Evolutionary conservation across 2,113 vertebrate species (phyloP).

Genomic region (Osmerus eperlanus): DNA sequence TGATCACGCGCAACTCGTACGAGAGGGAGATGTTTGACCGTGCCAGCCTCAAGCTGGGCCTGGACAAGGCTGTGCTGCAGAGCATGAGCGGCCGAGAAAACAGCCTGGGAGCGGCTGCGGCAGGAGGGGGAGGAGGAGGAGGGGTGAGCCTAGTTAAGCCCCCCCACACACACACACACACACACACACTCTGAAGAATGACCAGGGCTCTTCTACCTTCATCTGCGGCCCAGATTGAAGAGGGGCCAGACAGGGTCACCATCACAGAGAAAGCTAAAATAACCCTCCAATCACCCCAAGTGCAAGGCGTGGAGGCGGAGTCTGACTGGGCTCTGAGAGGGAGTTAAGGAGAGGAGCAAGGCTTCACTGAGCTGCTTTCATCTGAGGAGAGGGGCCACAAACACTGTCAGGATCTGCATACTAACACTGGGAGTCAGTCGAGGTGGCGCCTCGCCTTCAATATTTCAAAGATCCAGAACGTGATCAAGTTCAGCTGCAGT

Average conservation of each 20-base stretch:
- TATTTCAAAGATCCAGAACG: constrained; percentile 16
- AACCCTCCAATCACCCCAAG: neutral
- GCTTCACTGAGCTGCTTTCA: neutral
- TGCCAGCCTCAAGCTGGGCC: constrained; percentile 92
- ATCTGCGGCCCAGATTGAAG: no score
- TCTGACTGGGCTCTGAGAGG: constrained; percentile 34
- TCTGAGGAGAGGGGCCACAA: constrained; percentile 7
- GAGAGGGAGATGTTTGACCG: constrained; percentile 98
- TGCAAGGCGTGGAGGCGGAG: constrained; percentile 51
- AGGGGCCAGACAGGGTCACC: no score
- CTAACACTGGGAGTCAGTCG: constrained; percentile 11
- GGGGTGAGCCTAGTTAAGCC: constrained; percentile 75
- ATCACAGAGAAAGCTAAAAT: no score
- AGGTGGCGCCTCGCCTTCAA: neutral
- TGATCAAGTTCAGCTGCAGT: constrained; percentile 9
- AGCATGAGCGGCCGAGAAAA: constrained; percentile 98
- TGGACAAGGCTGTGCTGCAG: constrained; percentile 97
- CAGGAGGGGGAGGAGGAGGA: constrained; percentile 51
- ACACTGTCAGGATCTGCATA: constrained; percentile 35
- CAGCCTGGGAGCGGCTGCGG: constrained; percentile 72
- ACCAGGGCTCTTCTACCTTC: no score
- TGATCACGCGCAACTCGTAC: constrained; percentile 96
- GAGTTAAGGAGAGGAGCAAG: neutral
- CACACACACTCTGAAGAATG: neutral
- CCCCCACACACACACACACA: neutral